Base-by-base conservation (phyloP, 2,113 vertebrate genomes). In the Eptesicus fuscus region DNA sequence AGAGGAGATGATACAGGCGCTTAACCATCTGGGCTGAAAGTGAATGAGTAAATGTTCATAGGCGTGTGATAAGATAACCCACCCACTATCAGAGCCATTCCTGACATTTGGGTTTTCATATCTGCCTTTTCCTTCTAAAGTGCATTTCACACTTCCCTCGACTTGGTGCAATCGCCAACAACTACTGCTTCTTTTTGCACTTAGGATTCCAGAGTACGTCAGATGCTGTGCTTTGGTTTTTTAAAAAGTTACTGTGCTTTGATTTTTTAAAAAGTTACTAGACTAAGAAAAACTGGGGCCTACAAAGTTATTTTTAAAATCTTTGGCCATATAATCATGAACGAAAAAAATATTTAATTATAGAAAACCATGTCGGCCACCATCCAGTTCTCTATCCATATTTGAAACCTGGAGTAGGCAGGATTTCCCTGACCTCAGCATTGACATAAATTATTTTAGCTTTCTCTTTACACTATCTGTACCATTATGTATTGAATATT, bases 11-110 rank as follows among this genome's bases (percentile, higher is more conserved):
- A 83, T 18, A 35, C 0, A n/a, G 79, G 51, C 32, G 3, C 59
- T 67, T 69, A 63, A 42, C 35, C 35, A 69, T 82, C 87, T 74
- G 30, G 44, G 94, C 88, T 77, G 92, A 94, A 56, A 88, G 59
- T 67, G 56, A 93, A 73, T 56, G 92, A 73, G 84, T 23, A 18
- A 56, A 51, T 44, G 47, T n/a, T 47, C 44, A 9, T n/a, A 61
- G 2, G 59, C 12, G 0, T 4, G 65, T 84, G 96, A 96, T 96
- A 95, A 97, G 95, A 97, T 95, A 97, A 59, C 18, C 44, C 4
- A 0, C 9, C 49, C 4, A 0, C 80, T 96, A 90, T 97, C 90
- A 96, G 90, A 79, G 30, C 80, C 82, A 14, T 9, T 80, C 92
- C 92, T 92, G 88, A 95, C 78, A 73, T 84, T 77, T 73, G 2